phyloP scores from a whole-genome alignment of 2,888 invertebrate genomes.

The Oconnorella tubifera region DNA sequence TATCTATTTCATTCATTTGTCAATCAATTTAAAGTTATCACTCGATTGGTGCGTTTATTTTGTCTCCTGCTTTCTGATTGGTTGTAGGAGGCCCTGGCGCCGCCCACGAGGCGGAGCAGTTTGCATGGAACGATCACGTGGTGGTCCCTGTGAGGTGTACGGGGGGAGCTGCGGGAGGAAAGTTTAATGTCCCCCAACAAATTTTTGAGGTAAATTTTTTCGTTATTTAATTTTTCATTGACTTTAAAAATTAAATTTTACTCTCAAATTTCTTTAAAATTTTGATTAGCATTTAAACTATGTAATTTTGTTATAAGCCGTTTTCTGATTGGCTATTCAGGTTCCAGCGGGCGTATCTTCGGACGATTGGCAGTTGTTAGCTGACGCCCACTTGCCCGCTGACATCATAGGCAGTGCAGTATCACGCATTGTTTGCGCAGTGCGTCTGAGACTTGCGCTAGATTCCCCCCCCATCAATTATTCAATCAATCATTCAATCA shows the following conservation, averaged over 20 bases:
- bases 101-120: constrained; percentile 51
- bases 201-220: constrained; percentile 35
- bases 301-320: no score
- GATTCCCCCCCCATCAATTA: background rate
- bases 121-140: constrained; percentile 52
- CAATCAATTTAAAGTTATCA: background rate
- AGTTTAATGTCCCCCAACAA: constrained; percentile 41
- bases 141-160: constrained; percentile 51
- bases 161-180: constrained; percentile 46
- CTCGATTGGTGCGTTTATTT: no score
- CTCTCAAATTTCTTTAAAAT: no score
- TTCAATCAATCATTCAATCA: no score
- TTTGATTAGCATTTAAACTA: no score
- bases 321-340: no score
- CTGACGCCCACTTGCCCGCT: constrained; percentile 10
- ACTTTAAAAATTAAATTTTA: no score
- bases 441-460: constrained; percentile 14
- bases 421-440: constrained; percentile 16
- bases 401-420: constrained; percentile 20
- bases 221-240: no score
- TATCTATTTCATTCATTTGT: no score
- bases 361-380: constrained; percentile 23
- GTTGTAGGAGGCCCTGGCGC: constrained; percentile 45
- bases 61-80: no score
- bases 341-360: constrained; percentile 24